These are phyloP conservation scores for Nasalis larvatus DNA, from an alignment of 2,113 vertebrate species.

Conservation along the genomic window DNA sequence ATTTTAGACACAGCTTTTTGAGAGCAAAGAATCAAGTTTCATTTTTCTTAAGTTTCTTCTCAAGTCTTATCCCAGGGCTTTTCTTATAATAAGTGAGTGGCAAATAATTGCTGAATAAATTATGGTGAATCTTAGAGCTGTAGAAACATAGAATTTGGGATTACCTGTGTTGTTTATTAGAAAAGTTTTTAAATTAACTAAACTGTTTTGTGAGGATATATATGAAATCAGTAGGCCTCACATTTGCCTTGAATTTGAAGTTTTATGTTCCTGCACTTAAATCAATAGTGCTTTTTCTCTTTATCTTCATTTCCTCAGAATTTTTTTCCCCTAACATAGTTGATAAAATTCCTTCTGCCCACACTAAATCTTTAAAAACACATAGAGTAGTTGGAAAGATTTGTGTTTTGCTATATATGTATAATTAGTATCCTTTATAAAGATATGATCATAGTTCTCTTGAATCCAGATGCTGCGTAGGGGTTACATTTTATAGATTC, in stretches of 20 bases:
- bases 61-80: background rate
- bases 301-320: background rate
- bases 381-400: background rate
- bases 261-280: background rate
- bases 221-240: background rate
- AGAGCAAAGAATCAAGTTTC: background rate
- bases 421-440: background rate
- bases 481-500: background rate
- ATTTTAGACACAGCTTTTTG: background rate
- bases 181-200: background rate
- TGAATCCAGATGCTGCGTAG: background rate
- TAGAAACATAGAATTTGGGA: background rate
- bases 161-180: background rate
- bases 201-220: background rate
- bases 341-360: background rate
- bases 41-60: background rate
- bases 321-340: background rate
- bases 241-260: constrained; percentile 8
- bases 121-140: background rate
- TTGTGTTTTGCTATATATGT: background rate
- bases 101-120: background rate
- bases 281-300: background rate
- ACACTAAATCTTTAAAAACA: background rate
- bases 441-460: background rate
- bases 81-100: background rate